Evolutionary conservation across 2,113 vertebrate species (phyloP), one percentile per base, ranked within the genome.

Genomic region (Rhinogobius similis): DNA sequence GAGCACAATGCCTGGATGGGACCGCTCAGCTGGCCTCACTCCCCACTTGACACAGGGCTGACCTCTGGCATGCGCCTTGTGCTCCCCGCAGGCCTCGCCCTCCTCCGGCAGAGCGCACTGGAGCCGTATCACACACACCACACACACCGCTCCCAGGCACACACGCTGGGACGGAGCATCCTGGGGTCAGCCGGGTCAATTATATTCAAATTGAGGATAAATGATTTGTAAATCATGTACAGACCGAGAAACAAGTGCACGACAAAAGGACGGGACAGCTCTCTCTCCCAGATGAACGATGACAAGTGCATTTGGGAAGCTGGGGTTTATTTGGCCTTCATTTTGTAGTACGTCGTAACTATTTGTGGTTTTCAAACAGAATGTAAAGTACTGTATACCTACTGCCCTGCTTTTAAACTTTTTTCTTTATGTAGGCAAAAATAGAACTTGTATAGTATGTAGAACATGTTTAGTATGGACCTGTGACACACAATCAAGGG

Each of bases 31-130:
- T 93, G 91, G 90, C 88, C 81, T 89, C 77, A 81, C 87, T 89
- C 90, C 92, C 92, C 87, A 91, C 90, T 92, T 92, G 89, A 93
- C 91, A 91, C 88, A 13, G 75, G 87, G 67, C 77, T 92, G 91
- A 93, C 93, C 92, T 85, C 82, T 85, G 82, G 73, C 81, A 85
- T 86, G 80, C 23, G 83, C 78, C 65, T 71, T 12, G 72, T 86
- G 82, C 83, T 87, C 84, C 88, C 90, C 11, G n/a, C 79, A 84
- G 79, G 84, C 82, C 83, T 76, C 69, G 75, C 82, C 56, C 82
- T 88, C 86, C 73, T 79, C 69, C 67, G 81, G 79, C 86, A 55
- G 23, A 55, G 14, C 55, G 55, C 12, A 12, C 72, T 85, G 81
- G 82, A 43, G 70, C 74, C 67, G 76, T 64, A 70, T 55, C 83